Conservation (phyloP, 2,797 vertebrate species). For the Cynodonichthys magdalenae region DNA sequence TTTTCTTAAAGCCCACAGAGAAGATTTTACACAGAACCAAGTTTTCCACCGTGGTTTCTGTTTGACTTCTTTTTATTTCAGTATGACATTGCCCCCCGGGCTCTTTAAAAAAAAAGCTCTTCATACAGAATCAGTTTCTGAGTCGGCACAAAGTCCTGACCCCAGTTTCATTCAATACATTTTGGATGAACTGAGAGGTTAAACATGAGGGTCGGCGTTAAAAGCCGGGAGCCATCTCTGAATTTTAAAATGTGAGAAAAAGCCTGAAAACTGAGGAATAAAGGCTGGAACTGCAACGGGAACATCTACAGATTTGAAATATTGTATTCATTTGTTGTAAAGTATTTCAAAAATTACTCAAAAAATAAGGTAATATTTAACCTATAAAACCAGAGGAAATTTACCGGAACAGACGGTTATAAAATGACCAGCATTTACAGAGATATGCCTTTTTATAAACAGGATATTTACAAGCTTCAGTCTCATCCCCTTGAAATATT, state of each 20-base stretch:
- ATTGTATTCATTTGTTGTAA: background rate
- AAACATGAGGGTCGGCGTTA: background rate
- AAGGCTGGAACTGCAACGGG: accelerated
- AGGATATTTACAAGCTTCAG: too few relatives aligned
- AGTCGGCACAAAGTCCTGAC: background rate
- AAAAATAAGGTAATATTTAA: background rate
- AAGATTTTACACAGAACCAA: background rate
- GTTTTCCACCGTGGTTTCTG: background rate
- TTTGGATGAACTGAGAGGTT: background rate
- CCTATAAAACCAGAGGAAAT: background rate
- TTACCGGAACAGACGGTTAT: background rate
- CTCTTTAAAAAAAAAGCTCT: background rate
- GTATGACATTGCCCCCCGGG: background rate
- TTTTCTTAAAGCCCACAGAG: background rate
- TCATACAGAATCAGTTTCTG: background rate
- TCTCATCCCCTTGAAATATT: too few relatives aligned
- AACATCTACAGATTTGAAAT: background rate
- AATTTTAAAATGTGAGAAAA: background rate
- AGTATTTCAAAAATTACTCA: background rate
- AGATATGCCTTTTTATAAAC: too few relatives aligned
- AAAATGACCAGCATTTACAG: background rate
- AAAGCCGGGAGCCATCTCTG: background rate
- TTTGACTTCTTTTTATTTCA: background rate
- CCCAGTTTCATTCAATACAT: background rate
- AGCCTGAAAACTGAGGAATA: background rate